Percentiles rank a stretch among this genome's conserved stretches.
These are phyloP conservation scores for Cantharis rufa DNA, from an alignment of 2,888 invertebrate species.

Conservation along the genomic window DNA sequence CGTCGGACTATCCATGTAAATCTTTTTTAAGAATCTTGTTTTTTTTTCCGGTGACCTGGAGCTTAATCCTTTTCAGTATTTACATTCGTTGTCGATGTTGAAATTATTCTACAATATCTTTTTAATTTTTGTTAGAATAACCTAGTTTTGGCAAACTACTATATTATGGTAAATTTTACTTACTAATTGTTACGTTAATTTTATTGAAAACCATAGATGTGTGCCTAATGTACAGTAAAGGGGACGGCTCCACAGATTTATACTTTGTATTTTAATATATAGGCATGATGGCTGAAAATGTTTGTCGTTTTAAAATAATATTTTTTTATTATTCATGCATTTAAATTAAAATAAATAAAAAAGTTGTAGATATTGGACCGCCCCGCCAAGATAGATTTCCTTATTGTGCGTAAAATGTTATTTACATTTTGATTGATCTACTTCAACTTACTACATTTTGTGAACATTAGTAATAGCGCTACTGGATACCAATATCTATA, in stretches of 20 bases:
- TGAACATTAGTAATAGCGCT: neutral
- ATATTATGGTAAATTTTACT: neutral
- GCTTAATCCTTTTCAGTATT: neutral
- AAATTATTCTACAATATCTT: neutral
- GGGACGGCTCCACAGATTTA: neutral
- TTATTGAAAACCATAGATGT: neutral
- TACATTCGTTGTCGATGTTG: neutral
- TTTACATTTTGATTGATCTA: neutral
- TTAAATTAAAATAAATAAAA: neutral
- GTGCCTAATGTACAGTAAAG: neutral
- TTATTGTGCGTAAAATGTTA: neutral
- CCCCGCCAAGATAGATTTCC: neutral
- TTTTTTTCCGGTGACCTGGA: no score
- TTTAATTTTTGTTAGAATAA: neutral
- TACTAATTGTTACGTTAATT: neutral
- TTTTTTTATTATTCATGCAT: no score
- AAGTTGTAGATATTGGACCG: neutral
- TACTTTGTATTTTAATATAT: neutral
- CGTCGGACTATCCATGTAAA: no score
- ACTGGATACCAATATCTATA: neutral
- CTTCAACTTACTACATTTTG: neutral
- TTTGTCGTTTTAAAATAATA: neutral
- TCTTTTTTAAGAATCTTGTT: neutral
- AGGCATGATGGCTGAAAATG: neutral
- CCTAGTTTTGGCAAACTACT: neutral